Evolutionary conservation across 2,888 invertebrate genomes (phyloP).

Genomic region (Dermolepida albohirtum): DNA sequence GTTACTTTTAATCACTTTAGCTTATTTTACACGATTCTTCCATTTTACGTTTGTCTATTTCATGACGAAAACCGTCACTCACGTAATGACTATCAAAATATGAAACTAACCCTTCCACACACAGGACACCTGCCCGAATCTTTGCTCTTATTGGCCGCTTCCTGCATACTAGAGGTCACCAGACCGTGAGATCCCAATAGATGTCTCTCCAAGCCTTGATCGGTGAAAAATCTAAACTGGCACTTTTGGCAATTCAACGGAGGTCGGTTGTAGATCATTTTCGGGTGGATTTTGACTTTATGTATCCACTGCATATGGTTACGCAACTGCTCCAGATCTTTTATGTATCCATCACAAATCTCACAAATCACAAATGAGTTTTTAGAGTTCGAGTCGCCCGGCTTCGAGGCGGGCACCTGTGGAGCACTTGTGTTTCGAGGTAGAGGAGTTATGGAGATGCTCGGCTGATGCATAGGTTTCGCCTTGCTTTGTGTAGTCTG

Average conservation of each 20-base stretch:
- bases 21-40: too few relatives aligned
- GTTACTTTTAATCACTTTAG: too few relatives aligned
- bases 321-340: conserved; percentile 91
- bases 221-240: conserved; percentile 96
- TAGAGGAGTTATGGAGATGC: conserved; percentile 90
- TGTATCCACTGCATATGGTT: conserved; percentile 99
- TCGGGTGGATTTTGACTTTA: conserved; percentile 95
- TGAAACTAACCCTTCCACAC: conserved; percentile 84
- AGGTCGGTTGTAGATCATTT: conserved; percentile 95
- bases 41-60: too few relatives aligned
- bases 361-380: conserved; percentile 94
- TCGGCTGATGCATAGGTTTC: conserved; percentile 77
- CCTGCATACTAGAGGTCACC: conserved; percentile 96
- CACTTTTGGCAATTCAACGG: conserved; percentile 97
- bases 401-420: conserved; percentile 62
- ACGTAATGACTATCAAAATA: too few relatives aligned
- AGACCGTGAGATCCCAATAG: conserved; percentile 93
- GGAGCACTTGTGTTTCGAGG: conserved; percentile 75
- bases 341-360: conserved; percentile 96
- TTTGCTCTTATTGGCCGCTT: conserved; percentile 93
- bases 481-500: conserved; percentile 47
- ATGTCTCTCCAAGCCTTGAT: conserved; percentile 96
- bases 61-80: too few relatives aligned
- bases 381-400: conserved; percentile 73
- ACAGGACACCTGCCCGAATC: conserved; percentile 95